A percentile compares a stretch with the other conserved stretches of the same genome.
phyloP scores from a whole-genome alignment of 2,113 vertebrate species.

The Leucosticte australis region DNA sequence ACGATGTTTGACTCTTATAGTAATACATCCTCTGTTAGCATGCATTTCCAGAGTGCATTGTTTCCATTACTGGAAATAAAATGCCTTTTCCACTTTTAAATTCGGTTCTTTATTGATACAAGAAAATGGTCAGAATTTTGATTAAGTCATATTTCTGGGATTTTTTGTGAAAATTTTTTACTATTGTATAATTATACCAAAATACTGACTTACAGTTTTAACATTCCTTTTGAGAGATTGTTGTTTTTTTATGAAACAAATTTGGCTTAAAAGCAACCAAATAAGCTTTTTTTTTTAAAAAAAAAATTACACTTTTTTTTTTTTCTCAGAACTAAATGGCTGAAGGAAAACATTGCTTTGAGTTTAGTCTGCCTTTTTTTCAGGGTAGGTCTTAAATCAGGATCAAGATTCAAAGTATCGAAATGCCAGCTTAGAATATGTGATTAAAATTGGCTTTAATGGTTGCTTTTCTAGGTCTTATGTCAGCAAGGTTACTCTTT shows the following conservation, averaged over 20 bases:
- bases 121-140: not conserved
- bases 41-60: not conserved
- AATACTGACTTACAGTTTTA: not conserved
- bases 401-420: not conserved
- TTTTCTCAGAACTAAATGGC: not conserved
- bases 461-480: not conserved
- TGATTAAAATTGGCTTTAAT: not conserved
- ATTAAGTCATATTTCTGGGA: not conserved
- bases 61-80: not conserved
- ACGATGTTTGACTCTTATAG: not conserved
- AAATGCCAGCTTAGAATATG: not conserved
- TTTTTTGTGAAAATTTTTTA: not conserved
- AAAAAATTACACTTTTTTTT: not conserved
- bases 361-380: not conserved
- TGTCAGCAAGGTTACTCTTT: not conserved
- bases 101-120: not conserved
- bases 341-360: not conserved
- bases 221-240: not conserved
- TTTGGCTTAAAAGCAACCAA: not conserved
- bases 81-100: not conserved
- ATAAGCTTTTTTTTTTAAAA: not conserved
- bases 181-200: not conserved
- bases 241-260: not conserved
- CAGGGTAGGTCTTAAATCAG: not conserved
- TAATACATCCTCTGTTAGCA: not conserved